These are phyloP conservation scores for Himalopsyche kuldschensis DNA, from an alignment of 2,888 invertebrate genomes.

Conservation along the genomic window DNA sequence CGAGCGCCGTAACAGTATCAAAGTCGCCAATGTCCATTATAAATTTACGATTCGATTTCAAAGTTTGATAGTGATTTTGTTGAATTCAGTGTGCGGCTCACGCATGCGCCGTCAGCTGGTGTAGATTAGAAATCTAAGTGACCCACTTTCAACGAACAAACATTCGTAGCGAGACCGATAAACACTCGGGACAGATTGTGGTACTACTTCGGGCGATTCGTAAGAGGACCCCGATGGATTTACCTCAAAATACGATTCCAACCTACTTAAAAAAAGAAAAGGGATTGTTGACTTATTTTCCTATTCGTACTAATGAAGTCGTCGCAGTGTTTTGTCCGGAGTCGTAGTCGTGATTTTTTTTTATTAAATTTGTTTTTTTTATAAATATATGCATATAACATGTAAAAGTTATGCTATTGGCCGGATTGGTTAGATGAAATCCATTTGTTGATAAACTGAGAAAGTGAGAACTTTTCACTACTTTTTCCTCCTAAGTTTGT, in stretches of 20 bases:
- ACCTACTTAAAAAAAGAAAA: no score
- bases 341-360: no score
- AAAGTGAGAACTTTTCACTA: no score
- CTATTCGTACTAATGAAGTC: no score
- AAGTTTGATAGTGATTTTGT: neutral
- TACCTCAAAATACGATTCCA: neutral
- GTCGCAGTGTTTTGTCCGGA: no score
- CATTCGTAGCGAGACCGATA: neutral
- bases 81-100: neutral
- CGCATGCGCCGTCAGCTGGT: neutral
- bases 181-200: neutral
- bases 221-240: neutral
- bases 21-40: neutral
- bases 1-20: neutral
- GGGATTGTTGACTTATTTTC: no score
- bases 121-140: neutral
- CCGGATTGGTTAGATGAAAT: no score
- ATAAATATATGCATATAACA: no score
- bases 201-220: neutral
- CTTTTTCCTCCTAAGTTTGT: no score
- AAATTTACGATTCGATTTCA: neutral
- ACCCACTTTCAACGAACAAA: neutral
- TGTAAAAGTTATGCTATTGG: no score
- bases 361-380: no score
- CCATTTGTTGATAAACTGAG: no score